Evolutionary conservation across 2,797 vertebrate genomes (phyloP).

Genomic region (Tangara arthus): DNA sequence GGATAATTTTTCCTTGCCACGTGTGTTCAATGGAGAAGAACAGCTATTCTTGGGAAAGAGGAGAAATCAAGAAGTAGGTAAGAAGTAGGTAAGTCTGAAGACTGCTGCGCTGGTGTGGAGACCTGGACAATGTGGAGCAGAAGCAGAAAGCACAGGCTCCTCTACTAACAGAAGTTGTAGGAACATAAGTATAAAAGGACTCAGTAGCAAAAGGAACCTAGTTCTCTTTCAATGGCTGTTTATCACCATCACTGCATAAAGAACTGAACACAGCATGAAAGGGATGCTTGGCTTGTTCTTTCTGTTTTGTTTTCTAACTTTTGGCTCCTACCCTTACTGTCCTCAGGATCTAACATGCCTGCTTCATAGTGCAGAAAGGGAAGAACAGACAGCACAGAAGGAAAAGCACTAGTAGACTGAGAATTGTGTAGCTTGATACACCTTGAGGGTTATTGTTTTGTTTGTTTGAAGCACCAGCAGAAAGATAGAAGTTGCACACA

Average conservation of each 20-base stretch:
- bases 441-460: not conserved
- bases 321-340: not conserved
- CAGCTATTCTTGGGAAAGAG: not conserved
- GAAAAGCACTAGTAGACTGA: not conserved
- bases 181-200: not conserved
- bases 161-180: not conserved
- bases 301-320: not conserved
- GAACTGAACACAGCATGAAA: not conserved
- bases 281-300: not conserved
- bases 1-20: not conserved
- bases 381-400: not conserved
- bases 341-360: not conserved
- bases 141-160: not conserved
- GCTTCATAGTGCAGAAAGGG: not conserved
- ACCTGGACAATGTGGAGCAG: accelerated
- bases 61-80: not conserved
- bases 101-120: accelerated
- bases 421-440: not conserved
- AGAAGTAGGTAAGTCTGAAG: not conserved
- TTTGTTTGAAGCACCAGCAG: not conserved
- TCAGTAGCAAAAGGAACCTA: not conserved
- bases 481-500: not conserved
- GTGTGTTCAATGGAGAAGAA: accelerated
- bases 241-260: not conserved
- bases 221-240: not conserved